A percentile compares a stretch with the other conserved stretches of the same genome.
Evolutionary conservation across 2,888 invertebrate genomes (phyloP).

Genomic region (Coenonympha glycerion): DNA sequence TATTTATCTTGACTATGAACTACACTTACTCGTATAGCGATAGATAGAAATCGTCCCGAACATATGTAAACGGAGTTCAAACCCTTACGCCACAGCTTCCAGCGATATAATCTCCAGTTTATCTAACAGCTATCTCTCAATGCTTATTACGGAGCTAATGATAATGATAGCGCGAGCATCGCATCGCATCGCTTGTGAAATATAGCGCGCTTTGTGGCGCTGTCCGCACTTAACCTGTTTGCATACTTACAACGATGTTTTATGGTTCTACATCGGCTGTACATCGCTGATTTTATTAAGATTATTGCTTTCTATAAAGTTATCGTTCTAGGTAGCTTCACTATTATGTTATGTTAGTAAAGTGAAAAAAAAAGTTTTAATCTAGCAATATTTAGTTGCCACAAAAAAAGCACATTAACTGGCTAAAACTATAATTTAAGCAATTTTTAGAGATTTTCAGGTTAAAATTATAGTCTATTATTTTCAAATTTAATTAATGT

Average conservation of each 20-base stretch:
- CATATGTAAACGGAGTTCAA: neutral
- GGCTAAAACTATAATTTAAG: too few species aligned
- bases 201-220: neutral
- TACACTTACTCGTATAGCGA: too few species aligned
- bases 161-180: constrained; percentile 10
- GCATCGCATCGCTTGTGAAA: neutral
- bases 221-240: neutral
- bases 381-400: too few species aligned
- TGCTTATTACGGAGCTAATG: constrained; percentile 10
- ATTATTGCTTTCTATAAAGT: too few species aligned
- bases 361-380: too few species aligned
- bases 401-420: too few species aligned
- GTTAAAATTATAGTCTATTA: too few species aligned
- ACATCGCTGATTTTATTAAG: neutral
- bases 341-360: too few species aligned
- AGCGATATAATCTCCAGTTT: constrained; percentile 9
- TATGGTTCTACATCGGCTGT: neutral
- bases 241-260: neutral
- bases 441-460: too few species aligned
- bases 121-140: constrained; percentile 9
- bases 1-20: too few species aligned
- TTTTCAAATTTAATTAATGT: too few species aligned
- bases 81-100: neutral
- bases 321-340: too few species aligned
- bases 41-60: neutral